These are phyloP conservation scores for Botrylloides violaceus DNA, from an alignment of 23 tunicate genomes.

Conservation along the genomic window DNA sequence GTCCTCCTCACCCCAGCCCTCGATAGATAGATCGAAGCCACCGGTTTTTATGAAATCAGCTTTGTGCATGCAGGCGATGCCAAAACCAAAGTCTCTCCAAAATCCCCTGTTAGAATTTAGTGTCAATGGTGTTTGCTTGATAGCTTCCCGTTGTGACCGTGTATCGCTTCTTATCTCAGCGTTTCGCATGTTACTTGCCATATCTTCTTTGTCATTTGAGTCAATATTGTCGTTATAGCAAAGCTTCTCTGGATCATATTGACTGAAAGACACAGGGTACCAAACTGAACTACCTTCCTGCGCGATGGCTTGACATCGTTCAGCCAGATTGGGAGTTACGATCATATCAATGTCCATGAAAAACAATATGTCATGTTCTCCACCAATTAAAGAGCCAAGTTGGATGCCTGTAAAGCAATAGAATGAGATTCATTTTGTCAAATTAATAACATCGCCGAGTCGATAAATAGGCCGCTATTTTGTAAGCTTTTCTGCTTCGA, in stretches of 20 bases:
- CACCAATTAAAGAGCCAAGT: conserved; percentile 62
- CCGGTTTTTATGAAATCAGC: conserved; percentile 62
- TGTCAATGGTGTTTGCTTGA: conserved; percentile 37
- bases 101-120: conserved; percentile 71
- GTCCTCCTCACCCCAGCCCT: conserved; percentile 98
- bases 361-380: conserved; percentile 56
- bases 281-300: conserved; percentile 37
- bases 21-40: conserved; percentile 78
- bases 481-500: no score
- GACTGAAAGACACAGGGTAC: conserved; percentile 89
- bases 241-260: conserved; percentile 73
- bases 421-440: no score
- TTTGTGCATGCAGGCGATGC: conserved; percentile 86
- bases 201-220: neutral
- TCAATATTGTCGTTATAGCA: conserved; percentile 36
- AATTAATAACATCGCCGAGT: no score
- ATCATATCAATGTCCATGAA: conserved; percentile 97
- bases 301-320: conserved; percentile 55
- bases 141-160: conserved; percentile 24
- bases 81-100: conserved; percentile 90
- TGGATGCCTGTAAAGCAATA: conserved; percentile 48
- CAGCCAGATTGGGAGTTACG: conserved; percentile 58
- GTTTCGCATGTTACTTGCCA: neutral
- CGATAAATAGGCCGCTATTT: no score
- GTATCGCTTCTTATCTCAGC: conserved; percentile 17